Evolutionary conservation across 2,888 invertebrate species (phyloP), one percentile per base, ranked within the genome.

Genomic region (Drosophila subquinaria): DNA sequence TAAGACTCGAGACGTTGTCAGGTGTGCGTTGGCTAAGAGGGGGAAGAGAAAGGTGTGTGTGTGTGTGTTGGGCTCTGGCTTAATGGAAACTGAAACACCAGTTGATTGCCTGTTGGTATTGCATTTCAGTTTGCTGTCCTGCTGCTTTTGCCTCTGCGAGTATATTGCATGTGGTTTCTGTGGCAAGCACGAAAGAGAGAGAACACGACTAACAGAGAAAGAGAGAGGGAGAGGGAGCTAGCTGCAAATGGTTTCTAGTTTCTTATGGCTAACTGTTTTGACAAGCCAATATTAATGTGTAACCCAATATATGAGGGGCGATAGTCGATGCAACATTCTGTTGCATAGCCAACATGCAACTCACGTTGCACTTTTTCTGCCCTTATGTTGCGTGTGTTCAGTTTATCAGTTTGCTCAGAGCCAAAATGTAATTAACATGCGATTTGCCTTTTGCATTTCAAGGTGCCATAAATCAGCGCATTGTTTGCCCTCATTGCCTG

Each of bases 1-100:
- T 57, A 75, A 73, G 72, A 61, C 77, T 66, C 73, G 77, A 76
- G 76, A 76, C 69, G 65, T 60, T 77, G 64, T 50, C 76, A 73
- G 77, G 74, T 71, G 53, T 35, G 50, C 56, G 50, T 17, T 5
- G 36, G n/a, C 2, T 10, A 13, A 43, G 23, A 1, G 11, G 27
- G n/a, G 53, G 1, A 27, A n/a, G 15, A 5, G 43, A 9, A 45
- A 10, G 35, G 27, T 8, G 30, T 30, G 30, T 30, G 30, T 30
- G 30, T 30, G 47, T 20, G 50, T 48, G 69, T 66, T 42, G 55
- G 59, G 17, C 35, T 70, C 53, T 38, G 40, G 47, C 74, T 80
- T 82, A 78, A 87, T 87, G 82, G 82, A 80, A 88, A 88, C 81
- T 79, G 87, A 91, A 90, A 91, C 91, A 91, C 91, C 91, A 91